Percentiles rank a stretch among this genome's conserved stretches.
Evolutionary conservation across 1,140 invertebrate genomes (phyloP).

Genomic region (Caligus rogercresseyi): DNA sequence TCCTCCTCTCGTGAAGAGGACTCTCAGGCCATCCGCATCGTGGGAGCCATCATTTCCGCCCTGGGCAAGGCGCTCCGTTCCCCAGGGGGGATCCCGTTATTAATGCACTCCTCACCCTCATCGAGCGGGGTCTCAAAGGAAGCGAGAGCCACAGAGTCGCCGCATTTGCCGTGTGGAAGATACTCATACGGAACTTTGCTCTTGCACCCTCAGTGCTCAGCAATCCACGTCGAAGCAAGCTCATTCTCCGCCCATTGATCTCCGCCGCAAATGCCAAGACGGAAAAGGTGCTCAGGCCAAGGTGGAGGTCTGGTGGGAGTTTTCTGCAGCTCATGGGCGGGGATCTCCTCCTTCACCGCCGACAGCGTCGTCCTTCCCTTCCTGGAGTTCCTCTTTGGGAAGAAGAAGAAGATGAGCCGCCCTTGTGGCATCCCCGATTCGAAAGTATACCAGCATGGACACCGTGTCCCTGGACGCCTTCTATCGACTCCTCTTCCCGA

Average conservation of each 20-base stretch:
- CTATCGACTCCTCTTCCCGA: neutral
- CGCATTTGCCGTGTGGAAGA: neutral
- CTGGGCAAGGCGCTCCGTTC: too few relatives aligned
- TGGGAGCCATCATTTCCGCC: too few relatives aligned
- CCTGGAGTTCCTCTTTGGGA: neutral
- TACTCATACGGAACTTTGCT: constrained; percentile 7
- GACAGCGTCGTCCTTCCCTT: neutral
- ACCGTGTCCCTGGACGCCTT: neutral
- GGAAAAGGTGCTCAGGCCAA: neutral
- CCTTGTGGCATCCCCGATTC: neutral
- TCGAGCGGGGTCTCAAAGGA: neutral
- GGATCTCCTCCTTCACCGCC: neutral
- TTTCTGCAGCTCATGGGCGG: neutral
- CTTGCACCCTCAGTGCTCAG: neutral
- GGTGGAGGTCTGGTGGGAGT: neutral
- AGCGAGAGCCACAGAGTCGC: neutral
- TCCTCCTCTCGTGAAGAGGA: too few relatives aligned
- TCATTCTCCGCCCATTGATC: constrained; percentile 7
- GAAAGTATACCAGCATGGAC: neutral
- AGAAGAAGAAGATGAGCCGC: neutral
- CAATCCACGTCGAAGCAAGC: neutral
- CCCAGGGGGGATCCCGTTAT: too few relatives aligned
- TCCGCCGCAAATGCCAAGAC: neutral
- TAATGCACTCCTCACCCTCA: neutral
- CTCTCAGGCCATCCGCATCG: too few relatives aligned